Conservation (phyloP, 2,888 invertebrate species). For the Carcina quercana region DNA sequence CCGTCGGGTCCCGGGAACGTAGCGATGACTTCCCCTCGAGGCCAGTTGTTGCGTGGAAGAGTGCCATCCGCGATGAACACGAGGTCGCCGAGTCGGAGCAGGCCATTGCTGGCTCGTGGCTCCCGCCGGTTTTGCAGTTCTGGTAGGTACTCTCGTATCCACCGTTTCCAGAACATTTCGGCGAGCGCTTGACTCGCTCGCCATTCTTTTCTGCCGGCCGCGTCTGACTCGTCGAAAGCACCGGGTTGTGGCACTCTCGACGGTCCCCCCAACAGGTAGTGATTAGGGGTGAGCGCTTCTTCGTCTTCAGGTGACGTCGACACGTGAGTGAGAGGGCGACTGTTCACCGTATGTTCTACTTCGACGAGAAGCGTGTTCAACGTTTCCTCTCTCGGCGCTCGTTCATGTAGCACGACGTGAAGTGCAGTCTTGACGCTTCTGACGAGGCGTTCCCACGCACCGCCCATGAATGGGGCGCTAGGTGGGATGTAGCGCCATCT, state of each 20-base stretch:
- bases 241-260: slow-evolving; percentile 13
- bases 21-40: neutral
- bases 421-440: slow-evolving; percentile 12
- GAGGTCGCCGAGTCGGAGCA: slow-evolving; percentile 7
- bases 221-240: slow-evolving; percentile 9
- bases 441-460: slow-evolving; percentile 14
- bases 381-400: slow-evolving; percentile 10
- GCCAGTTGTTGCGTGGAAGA: neutral
- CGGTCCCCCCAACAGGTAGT: slow-evolving; percentile 23
- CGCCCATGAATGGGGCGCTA: slow-evolving; percentile 14
- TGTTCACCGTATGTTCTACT: slow-evolving; percentile 12
- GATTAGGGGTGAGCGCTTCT: slow-evolving; percentile 29
- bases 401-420: slow-evolving; percentile 11
- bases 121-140: slow-evolving; percentile 10
- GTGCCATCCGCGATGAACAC: slow-evolving; percentile 1
- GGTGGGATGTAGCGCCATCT: slow-evolving; percentile 16
- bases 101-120: slow-evolving; percentile 1
- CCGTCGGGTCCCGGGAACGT: neutral
- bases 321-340: slow-evolving; percentile 44
- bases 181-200: slow-evolving; percentile 17
- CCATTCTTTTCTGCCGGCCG: slow-evolving; percentile 22
- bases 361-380: slow-evolving; percentile 11
- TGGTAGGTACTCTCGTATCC: slow-evolving; percentile 18
- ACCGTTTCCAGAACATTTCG: slow-evolving; percentile 24
- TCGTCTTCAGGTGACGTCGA: slow-evolving; percentile 13